Conservation (phyloP, 2,113 vertebrate genomes). For the Carassius auratus region DNA sequence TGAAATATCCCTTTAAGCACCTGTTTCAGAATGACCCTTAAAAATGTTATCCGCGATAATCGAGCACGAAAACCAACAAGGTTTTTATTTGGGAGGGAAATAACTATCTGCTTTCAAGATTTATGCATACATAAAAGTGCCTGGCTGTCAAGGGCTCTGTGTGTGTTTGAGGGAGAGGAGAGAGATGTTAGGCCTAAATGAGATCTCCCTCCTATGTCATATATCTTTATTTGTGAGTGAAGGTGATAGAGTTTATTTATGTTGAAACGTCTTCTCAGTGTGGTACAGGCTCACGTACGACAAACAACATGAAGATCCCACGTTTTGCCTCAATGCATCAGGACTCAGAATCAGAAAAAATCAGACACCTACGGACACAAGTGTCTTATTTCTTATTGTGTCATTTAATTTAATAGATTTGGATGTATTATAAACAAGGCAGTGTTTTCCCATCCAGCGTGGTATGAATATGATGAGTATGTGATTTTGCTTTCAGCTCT, state of each 20-base stretch:
- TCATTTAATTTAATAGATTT: not conserved
- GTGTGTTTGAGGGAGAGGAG: constrained; percentile 22
- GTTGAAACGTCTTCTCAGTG: constrained; percentile 44
- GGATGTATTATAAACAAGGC: not conserved
- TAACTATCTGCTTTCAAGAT: not conserved
- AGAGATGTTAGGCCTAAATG: constrained; percentile 34
- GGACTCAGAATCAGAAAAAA: not conserved
- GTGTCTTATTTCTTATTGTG: not conserved
- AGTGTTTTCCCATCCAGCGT: not conserved
- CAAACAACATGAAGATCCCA: constrained; percentile 23
- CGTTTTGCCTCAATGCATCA: not conserved
- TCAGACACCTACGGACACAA: not conserved
- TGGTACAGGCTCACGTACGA: constrained; percentile 12
- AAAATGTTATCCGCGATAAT: not conserved
- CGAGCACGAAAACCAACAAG: not conserved
- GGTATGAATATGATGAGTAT: not conserved
- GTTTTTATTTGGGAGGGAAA: not conserved
- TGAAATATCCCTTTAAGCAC: not conserved
- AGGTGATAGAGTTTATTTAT: constrained; percentile 57
- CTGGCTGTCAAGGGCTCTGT: not conserved
- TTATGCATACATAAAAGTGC: constrained; percentile 17
- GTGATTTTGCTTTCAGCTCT: constrained; percentile 77
- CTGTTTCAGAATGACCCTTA: not conserved
- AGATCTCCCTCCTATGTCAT: constrained; percentile 15
- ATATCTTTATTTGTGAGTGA: constrained; percentile 55